phyloP scores from a whole-genome alignment of 2,113 vertebrate genomes.

The Neoarius graeffei region DNA sequence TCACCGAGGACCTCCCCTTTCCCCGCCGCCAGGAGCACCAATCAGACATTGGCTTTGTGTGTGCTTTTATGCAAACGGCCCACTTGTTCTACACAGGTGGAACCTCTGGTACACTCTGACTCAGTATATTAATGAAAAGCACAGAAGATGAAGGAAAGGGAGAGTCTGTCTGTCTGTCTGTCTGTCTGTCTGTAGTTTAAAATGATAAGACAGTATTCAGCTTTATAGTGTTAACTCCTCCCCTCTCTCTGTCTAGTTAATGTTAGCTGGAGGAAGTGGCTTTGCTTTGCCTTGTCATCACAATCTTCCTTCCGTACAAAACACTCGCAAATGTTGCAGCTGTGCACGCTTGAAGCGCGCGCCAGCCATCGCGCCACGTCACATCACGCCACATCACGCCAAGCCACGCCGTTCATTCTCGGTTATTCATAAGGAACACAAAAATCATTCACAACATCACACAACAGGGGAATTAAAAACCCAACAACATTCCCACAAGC shows the following conservation, averaged over 20 bases:
- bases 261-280: slow-evolving; percentile 56
- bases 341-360: background rate
- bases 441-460: slow-evolving; percentile 52
- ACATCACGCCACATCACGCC: background rate
- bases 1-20: background rate
- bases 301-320: slow-evolving; percentile 28
- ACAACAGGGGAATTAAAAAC: slow-evolving; percentile 40
- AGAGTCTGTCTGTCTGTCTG: background rate
- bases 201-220: slow-evolving; percentile 19
- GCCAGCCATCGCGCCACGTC: background rate
- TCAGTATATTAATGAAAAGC: background rate
- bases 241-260: background rate
- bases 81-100: slow-evolving; percentile 43
- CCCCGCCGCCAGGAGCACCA: slow-evolving; percentile 56
- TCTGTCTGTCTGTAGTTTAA: slow-evolving; percentile 25
- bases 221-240: slow-evolving; percentile 11
- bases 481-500: slow-evolving; percentile 53
- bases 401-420: background rate
- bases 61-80: slow-evolving; percentile 56
- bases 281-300: slow-evolving; percentile 9
- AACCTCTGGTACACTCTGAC: slow-evolving; percentile 48
- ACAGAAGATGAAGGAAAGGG: background rate
- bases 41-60: slow-evolving; percentile 51
- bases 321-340: slow-evolving; percentile 30
- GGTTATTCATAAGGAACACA: slow-evolving; percentile 23